Evolutionary conservation across 2,888 invertebrate genomes (phyloP).

Genomic region (Erebia palarica): DNA sequence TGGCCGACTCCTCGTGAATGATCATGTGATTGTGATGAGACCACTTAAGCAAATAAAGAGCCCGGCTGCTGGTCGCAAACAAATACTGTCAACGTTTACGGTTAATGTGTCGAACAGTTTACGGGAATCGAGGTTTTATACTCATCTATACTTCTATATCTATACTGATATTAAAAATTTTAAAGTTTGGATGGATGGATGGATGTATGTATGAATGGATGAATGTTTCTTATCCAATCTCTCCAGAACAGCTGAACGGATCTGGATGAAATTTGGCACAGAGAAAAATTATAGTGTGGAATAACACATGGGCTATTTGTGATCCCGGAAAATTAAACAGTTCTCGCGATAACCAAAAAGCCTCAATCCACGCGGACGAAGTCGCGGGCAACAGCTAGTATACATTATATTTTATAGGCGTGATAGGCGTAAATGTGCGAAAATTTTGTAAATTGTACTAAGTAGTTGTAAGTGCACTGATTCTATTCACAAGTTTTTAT

Average conservation of each 20-base stretch:
- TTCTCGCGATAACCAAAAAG: too few species aligned
- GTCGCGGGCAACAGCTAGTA: background rate
- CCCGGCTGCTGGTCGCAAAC: conserved; percentile 56
- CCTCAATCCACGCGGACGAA: too few species aligned
- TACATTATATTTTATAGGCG: background rate
- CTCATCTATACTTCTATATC: background rate
- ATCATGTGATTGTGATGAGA: conserved; percentile 78
- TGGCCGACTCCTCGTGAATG: conserved; percentile 69
- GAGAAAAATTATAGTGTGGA: too few species aligned
- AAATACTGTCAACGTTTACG: conserved; percentile 58
- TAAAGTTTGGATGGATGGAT: too few species aligned
- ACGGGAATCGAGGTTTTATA: background rate
- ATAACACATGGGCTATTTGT: too few species aligned
- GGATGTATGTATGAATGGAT: too few species aligned
- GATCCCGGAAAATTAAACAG: too few species aligned
- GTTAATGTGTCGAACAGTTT: conserved; percentile 21
- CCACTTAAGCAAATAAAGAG: conserved; percentile 80
- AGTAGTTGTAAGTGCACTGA: background rate
- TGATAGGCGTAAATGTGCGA: background rate
- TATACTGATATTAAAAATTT: too few species aligned
- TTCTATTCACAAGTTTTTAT: background rate
- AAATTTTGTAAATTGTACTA: background rate
- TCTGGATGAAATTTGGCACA: too few species aligned
- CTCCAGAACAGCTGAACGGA: too few species aligned
- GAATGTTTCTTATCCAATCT: too few species aligned